A percentile compares a stretch with the other conserved stretches of the same genome.
Evolutionary conservation across 1,140 invertebrate species (phyloP).

Genomic region (Hestina assimilis): DNA sequence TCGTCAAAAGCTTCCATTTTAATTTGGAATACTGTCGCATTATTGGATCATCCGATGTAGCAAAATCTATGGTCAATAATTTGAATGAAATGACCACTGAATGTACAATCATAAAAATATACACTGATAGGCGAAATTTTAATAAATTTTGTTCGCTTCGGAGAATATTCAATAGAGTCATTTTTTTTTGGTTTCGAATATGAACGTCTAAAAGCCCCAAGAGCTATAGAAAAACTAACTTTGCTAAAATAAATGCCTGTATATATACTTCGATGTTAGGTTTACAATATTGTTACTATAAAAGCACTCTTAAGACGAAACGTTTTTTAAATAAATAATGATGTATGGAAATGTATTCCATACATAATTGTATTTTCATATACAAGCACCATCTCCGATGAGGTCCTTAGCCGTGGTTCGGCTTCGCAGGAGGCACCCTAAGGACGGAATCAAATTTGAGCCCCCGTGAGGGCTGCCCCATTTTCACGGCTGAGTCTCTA

Average conservation of each 20-base stretch:
- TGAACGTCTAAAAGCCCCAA: conserved; percentile 8
- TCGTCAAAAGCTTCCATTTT: conserved; percentile 41
- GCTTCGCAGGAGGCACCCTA: no score
- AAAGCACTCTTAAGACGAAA: no score
- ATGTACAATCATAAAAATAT: conserved; percentile 13
- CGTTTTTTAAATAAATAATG: no score
- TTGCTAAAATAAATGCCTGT: background rate
- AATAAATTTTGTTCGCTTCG: background rate
- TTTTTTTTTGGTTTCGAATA: background rate
- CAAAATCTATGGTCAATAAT: conserved; percentile 29
- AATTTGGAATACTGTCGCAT: conserved; percentile 25
- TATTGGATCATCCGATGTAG: conserved; percentile 21
- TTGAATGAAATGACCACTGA: conserved; percentile 15
- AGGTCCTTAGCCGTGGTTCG: no score
- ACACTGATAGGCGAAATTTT: conserved; percentile 24
- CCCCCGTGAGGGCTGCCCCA: no score
- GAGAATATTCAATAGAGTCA: background rate
- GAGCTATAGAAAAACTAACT: conserved; percentile 10
- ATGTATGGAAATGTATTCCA: no score
- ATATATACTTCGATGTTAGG: background rate
- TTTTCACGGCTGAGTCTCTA: no score
- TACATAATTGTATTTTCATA: no score
- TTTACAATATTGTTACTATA: no score
- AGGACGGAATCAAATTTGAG: no score
- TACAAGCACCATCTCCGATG: no score